A percentile compares a stretch with the other conserved stretches of the same genome.
Conservation (phyloP, 2,113 vertebrate genomes). For the Galeopterus variegatus region DNA sequence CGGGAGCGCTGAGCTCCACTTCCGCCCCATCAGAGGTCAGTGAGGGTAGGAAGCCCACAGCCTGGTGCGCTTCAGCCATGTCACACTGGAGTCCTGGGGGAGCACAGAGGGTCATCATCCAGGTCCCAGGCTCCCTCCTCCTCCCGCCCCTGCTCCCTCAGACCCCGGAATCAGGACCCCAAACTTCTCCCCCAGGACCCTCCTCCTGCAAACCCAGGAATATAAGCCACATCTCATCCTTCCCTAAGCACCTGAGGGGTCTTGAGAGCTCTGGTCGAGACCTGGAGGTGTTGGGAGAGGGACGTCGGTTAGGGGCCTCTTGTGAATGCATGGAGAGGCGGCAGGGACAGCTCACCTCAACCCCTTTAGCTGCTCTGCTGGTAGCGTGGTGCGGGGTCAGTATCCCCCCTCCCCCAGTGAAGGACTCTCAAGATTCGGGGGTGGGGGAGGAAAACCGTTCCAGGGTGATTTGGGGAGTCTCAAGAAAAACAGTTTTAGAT, state of each 20-base stretch:
- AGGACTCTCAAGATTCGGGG: background rate
- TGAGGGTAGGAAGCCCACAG: conserved; percentile 93
- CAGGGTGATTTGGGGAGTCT: background rate
- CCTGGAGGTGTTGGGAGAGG: background rate
- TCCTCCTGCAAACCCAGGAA: background rate
- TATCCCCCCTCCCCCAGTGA: background rate
- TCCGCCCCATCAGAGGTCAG: conserved; percentile 91
- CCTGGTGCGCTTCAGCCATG: conserved; percentile 96
- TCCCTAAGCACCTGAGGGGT: background rate
- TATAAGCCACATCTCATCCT: background rate
- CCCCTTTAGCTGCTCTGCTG: background rate
- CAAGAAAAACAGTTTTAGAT: background rate
- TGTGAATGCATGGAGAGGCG: background rate
- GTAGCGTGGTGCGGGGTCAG: background rate
- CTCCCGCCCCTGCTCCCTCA: background rate
- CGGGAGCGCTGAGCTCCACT: conserved; percentile 90
- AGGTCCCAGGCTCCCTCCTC: background rate
- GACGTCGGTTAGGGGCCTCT: background rate
- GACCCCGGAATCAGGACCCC: background rate
- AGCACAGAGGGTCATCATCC: background rate
- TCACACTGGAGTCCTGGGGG: background rate
- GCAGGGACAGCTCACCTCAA: background rate
- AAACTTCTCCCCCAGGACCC: background rate
- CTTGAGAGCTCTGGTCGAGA: background rate
- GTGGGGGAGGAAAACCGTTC: background rate